Evolutionary conservation across 2,797 vertebrate genomes (phyloP).

Genomic region (Brachyalestes nurse): DNA sequence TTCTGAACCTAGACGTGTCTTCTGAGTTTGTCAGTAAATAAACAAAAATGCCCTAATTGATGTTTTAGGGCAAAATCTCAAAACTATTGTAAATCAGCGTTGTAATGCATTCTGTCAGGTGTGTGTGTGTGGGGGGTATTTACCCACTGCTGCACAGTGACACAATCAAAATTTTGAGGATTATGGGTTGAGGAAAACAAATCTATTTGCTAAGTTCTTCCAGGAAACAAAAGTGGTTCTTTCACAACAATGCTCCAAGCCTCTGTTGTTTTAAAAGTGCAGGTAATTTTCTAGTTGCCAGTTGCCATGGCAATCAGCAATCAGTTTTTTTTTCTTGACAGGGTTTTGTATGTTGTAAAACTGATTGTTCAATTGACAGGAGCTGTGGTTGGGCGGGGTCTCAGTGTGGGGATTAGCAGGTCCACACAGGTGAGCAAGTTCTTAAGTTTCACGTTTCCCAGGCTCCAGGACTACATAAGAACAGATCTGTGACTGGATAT

Average conservation of each 20-base stretch:
- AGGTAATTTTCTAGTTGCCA: neutral
- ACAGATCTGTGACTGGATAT: neutral
- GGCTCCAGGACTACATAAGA: slow-evolving; percentile 1
- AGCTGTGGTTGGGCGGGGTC: slow-evolving; percentile 15
- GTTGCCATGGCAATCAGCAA: neutral
- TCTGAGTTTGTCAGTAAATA: too few species aligned
- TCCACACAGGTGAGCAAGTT: slow-evolving; percentile 21
- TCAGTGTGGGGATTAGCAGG: slow-evolving; percentile 24
- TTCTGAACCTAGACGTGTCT: too few species aligned
- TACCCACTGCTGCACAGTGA: too few species aligned
- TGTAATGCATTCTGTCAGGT: too few species aligned
- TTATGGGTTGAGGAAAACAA: too few species aligned
- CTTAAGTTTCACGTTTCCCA: slow-evolving; percentile 37
- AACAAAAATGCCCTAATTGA: too few species aligned
- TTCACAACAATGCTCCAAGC: neutral
- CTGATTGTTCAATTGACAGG: neutral
- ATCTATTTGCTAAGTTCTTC: neutral
- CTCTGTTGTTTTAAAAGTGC: neutral
- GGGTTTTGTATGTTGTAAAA: neutral
- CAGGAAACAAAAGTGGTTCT: neutral
- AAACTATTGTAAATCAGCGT: too few species aligned
- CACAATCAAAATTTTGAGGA: too few species aligned
- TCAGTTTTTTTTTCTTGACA: neutral
- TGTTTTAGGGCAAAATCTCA: too few species aligned
- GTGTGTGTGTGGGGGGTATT: too few species aligned